Conservation (phyloP, 2,113 vertebrate genomes). For the Hucho hucho region DNA sequence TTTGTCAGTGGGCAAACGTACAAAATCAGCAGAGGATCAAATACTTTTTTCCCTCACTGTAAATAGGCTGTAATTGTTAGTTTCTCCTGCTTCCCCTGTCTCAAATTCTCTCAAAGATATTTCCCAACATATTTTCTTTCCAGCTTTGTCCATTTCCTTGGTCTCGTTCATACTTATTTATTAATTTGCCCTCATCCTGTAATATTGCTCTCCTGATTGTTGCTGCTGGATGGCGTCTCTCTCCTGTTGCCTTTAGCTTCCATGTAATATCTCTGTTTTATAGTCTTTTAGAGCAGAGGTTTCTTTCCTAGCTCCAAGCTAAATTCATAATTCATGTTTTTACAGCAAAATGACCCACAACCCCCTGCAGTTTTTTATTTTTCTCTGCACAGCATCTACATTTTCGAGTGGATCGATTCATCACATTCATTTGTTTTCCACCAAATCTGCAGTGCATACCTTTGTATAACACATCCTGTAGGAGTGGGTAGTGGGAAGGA, state of each 20-base stretch:
- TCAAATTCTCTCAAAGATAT: too few species aligned
- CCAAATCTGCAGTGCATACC: conserved; percentile 46
- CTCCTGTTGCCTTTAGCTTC: conserved; percentile 15
- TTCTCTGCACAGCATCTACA: conserved; percentile 67
- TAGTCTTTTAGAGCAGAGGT: conserved; percentile 5
- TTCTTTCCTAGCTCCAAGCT: conserved; percentile 51
- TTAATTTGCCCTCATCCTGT: too few species aligned
- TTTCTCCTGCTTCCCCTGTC: too few species aligned
- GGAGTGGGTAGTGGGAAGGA: conserved; percentile 3
- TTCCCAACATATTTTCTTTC: too few species aligned
- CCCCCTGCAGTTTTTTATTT: conserved; percentile 65
- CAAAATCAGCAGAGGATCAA: too few species aligned
- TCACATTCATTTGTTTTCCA: conserved; percentile 67
- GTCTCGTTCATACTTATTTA: too few species aligned
- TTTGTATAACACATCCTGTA: conserved; percentile 14
- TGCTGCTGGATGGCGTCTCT: neutral
- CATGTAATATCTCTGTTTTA: conserved; percentile 48
- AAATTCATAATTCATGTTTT: conserved; percentile 67
- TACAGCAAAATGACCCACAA: conserved; percentile 45
- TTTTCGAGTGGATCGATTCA: conserved; percentile 68
- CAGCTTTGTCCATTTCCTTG: too few species aligned
- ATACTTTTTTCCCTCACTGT: too few species aligned
- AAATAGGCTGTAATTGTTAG: too few species aligned
- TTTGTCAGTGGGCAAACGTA: too few species aligned
- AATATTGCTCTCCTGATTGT: too few species aligned